Evolutionary conservation across 2,113 vertebrate genomes (phyloP).

Genomic region (Sinosuthora webbiana): DNA sequence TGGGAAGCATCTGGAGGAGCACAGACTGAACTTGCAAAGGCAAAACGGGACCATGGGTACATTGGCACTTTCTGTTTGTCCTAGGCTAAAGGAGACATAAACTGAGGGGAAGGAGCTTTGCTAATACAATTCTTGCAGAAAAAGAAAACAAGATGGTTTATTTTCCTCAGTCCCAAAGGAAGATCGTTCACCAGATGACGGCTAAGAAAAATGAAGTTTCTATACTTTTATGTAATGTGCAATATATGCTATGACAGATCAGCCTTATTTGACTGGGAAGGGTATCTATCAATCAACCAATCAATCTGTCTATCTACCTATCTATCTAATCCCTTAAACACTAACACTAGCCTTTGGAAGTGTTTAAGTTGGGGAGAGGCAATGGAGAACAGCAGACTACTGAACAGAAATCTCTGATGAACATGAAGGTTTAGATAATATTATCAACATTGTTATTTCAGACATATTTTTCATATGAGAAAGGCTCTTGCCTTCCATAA

Average conservation of each 20-base stretch:
- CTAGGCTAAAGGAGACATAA: not conserved
- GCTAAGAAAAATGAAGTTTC: not conserved
- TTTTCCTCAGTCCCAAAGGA: not conserved
- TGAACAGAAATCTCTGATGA: not conserved
- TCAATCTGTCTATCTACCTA: not conserved
- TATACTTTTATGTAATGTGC: not conserved
- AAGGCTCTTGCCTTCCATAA: not conserved
- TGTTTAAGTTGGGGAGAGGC: not conserved
- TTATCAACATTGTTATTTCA: not conserved
- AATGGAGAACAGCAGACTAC: not conserved
- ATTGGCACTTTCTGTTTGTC: not conserved
- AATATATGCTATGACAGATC: not conserved
- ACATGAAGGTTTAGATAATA: not conserved
- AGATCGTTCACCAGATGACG: not conserved
- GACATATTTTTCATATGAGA: not conserved
- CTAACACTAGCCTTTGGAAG: not conserved
- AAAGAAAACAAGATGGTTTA: not conserved
- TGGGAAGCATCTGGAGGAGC: not conserved
- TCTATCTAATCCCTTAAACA: not conserved
- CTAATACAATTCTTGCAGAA: not conserved
- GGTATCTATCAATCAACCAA: not conserved
- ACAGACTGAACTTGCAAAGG: not conserved
- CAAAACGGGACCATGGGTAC: not conserved
- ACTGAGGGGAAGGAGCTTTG: not conserved
- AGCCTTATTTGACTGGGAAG: not conserved